Conservation (phyloP, 2,888 invertebrate genomes). For the Hydrotaea cyrtoneurina region DNA sequence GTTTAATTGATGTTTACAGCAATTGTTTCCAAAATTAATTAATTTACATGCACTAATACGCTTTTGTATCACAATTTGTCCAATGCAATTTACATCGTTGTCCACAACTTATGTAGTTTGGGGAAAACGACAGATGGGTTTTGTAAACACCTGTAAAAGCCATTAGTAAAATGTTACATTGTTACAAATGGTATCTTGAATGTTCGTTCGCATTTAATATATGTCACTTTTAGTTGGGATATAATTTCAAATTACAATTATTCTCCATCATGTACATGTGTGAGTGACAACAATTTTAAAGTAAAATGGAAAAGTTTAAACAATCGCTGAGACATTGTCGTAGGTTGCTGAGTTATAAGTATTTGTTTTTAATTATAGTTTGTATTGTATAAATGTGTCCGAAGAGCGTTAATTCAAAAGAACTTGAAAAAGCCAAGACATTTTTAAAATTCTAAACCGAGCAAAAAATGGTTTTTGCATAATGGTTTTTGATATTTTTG, state of each 20-base stretch:
- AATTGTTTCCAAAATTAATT: neutral
- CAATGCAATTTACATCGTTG: neutral
- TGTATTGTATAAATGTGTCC: too few relatives aligned
- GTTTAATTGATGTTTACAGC: constrained; percentile 9
- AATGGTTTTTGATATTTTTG: too few relatives aligned
- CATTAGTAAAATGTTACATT: constrained; percentile 61
- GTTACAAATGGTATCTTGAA: constrained; percentile 72
- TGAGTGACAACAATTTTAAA: constrained; percentile 13
- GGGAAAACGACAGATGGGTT: neutral
- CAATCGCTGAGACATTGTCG: too few relatives aligned
- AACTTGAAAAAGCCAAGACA: too few relatives aligned
- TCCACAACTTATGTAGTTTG: neutral
- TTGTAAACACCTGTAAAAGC: constrained; percentile 74
- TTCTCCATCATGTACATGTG: constrained; percentile 12
- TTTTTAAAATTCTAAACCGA: too few relatives aligned
- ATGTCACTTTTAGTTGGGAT: constrained; percentile 63
- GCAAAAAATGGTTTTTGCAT: too few relatives aligned
- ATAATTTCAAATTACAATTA: constrained; percentile 22
- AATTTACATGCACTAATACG: neutral
- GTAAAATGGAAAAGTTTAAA: neutral
- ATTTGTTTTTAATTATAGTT: too few relatives aligned
- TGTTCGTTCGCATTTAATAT: constrained; percentile 65
- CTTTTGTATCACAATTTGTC: neutral
- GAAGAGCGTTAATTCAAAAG: too few relatives aligned
- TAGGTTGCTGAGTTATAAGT: too few relatives aligned